Percentiles rank a stretch among this genome's conserved stretches.
phyloP scores from a whole-genome alignment of 2,888 invertebrate genomes.

The Odontocerum albicorne region DNA sequence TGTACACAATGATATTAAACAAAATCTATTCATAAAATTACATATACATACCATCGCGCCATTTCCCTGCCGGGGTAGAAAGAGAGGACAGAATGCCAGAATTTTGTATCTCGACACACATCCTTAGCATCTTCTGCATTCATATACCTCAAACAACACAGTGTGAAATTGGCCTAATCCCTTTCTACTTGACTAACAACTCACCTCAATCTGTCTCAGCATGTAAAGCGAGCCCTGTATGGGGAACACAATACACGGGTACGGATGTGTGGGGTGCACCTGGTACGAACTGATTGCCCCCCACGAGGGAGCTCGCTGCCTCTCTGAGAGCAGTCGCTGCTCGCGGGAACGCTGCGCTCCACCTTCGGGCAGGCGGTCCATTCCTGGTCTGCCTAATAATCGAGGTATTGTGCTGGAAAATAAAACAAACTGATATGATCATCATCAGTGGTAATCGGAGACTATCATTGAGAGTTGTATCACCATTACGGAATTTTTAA shows the following conservation, averaged over 20 bases:
- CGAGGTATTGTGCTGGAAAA: conserved; percentile 44
- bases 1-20: too few species aligned
- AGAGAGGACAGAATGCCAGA: too few species aligned
- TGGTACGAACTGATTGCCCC: conserved; percentile 95
- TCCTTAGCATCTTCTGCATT: too few species aligned
- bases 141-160: too few species aligned
- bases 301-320: conserved; percentile 89
- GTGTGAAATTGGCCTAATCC: too few species aligned
- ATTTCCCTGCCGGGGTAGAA: too few species aligned
- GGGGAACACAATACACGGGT: conserved; percentile 81
- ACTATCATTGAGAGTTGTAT: too few species aligned
- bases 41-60: too few species aligned
- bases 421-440: neutral
- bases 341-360: conserved; percentile 74
- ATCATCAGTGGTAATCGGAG: neutral
- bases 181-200: too few species aligned
- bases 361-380: conserved; percentile 38
- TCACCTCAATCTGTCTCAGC: conserved; percentile 67
- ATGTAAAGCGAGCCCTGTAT: conserved; percentile 87
- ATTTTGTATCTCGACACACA: too few species aligned
- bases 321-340: conserved; percentile 87
- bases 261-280: conserved; percentile 65
- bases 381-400: conserved; percentile 48
- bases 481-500: too few species aligned
- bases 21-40: too few species aligned